Evolutionary conservation across 2,888 invertebrate genomes (phyloP).

Genomic region (Griposia aprilina): DNA sequence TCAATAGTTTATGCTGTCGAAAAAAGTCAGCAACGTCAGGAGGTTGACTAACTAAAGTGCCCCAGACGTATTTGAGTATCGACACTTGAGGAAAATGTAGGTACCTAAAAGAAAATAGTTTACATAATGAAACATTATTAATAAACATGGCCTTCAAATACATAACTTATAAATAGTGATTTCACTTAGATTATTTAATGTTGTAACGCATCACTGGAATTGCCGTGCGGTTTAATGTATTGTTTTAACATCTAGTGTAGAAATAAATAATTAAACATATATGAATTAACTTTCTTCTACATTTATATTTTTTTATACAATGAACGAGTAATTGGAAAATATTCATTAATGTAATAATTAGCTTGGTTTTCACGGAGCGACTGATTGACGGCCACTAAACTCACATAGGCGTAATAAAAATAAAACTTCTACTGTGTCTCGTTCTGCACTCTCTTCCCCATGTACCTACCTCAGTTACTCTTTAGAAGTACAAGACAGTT

Average conservation of each 20-base stretch:
- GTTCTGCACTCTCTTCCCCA: not conserved
- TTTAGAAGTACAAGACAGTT: not conserved
- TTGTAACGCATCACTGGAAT: constrained; percentile 2
- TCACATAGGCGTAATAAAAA: no score
- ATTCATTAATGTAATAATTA: not conserved
- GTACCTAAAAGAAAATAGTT: not conserved
- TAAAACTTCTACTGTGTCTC: no score
- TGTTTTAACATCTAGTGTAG: not conserved
- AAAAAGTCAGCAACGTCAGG: not conserved
- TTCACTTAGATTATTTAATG: constrained; percentile 10
- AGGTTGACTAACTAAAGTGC: not conserved
- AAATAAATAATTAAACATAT: not conserved
- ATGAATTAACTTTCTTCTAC: not conserved
- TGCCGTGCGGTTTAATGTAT: not conserved
- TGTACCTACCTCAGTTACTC: not conserved
- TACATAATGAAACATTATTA: not conserved
- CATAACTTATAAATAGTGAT: not conserved
- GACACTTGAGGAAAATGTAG: not conserved
- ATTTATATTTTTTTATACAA: not conserved
- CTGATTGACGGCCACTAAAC: no score
- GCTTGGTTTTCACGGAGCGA: no score
- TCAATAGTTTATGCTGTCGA: not conserved
- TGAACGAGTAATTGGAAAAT: not conserved
- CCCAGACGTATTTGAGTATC: not conserved
- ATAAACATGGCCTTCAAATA: constrained; percentile 1